Evolutionary conservation across 35 echinoderm and acorn worm species (phyloP), one percentile per base, ranked within the genome.

Genomic region (Anneissia japonica): DNA sequence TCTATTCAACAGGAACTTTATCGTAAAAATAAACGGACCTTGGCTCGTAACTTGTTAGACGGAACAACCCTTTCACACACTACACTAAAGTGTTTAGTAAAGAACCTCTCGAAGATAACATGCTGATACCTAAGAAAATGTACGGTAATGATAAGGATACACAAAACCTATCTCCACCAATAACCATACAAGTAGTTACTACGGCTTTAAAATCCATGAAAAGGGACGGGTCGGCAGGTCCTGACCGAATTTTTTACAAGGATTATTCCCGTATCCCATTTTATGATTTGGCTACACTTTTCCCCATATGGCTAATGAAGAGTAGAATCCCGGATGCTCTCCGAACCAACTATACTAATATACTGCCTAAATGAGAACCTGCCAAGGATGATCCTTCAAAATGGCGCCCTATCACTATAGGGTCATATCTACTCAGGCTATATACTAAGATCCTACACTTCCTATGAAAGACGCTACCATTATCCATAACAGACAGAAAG

Each of bases 321-420:
- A 12, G 51, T 16, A 9, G 19, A 64, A 64, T 64, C 26, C 51
- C 51, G 26, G 51, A 64, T 23, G 21, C 19, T 19, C 19, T 64
- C 19, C 51, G 51, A 23, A 2, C 5, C 2, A 64, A 64, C 26
- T 64, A 16, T 26, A 64, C 51, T 12, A 64, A 19, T 23, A 2
- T 64, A 12, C 19, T 64, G 9, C 51, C 51, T 1, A 64, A 64
- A 23, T 9, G 51, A 2, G 19, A 6, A 26, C 51, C 51, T 2
- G 21, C 2, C 19, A 64, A 64, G 21, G 2, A 12, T 2, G 51
- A 64, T 64, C 40, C 5, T 19, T 19, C 5, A 64, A 64, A 64
- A 64, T 64, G 85, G 85, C 29, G 74, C 3, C 74, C 85, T 0
- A 87, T 87, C 0, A 87, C 85, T 7, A 79, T 87, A 0, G 72